A percentile compares a stretch with the other conserved stretches of the same genome.
Conservation (phyloP, 2,113 vertebrate species). For the Percopsis transmontana region DNA sequence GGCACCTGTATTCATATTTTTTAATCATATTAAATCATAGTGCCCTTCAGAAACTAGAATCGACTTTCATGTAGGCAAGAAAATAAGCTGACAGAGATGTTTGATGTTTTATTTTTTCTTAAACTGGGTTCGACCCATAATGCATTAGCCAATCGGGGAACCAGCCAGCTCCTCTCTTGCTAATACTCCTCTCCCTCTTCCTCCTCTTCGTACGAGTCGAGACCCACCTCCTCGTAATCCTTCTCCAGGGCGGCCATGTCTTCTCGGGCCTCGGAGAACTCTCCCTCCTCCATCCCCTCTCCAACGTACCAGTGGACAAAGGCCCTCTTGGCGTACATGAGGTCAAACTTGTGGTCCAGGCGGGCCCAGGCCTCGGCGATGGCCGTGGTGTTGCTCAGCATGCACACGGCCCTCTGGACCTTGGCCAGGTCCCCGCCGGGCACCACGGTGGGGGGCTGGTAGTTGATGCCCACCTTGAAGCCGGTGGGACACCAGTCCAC, state of each 20-base stretch:
- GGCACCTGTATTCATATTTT: not conserved
- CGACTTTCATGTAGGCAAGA: too few relatives aligned
- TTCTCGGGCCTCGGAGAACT: constrained; percentile 87
- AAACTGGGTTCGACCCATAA: constrained; percentile 3
- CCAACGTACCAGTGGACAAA: constrained; percentile 87
- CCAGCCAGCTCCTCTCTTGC: not conserved
- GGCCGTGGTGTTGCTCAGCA: constrained; percentile 88
- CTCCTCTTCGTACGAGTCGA: constrained; percentile 59
- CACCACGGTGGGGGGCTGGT: constrained; percentile 85
- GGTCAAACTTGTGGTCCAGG: constrained; percentile 87
- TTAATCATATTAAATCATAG: not conserved
- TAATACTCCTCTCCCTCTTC: constrained; percentile 69
- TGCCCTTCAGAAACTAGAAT: not conserved
- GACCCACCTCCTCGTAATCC: constrained; percentile 88
- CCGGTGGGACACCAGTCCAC: constrained; percentile 87
- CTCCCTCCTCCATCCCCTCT: constrained; percentile 86
- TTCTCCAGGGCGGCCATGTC: constrained; percentile 89
- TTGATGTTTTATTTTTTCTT: not conserved
- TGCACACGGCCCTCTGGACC: constrained; percentile 83
- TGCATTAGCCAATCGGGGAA: not conserved
- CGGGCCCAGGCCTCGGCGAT: constrained; percentile 87
- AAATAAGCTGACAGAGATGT: not conserved
- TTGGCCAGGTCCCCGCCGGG: constrained; percentile 85
- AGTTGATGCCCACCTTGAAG: constrained; percentile 89
- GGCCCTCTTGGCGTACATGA: constrained; percentile 87